Evolutionary conservation across 2,888 invertebrate genomes (phyloP), one percentile per base, ranked within the genome.

Genomic region (Ichneumon xanthorius): DNA sequence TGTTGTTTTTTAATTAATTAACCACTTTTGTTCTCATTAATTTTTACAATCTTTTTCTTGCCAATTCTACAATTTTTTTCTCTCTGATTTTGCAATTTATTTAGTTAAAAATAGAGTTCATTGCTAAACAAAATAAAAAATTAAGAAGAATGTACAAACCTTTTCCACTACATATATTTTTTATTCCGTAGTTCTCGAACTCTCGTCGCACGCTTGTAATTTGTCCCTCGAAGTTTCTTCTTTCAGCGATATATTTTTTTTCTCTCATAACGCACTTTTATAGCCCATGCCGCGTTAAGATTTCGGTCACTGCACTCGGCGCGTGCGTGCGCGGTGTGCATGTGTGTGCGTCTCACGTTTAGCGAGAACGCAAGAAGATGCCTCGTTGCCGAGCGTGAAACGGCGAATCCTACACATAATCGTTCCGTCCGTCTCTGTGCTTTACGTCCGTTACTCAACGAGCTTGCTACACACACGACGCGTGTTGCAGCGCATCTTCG

Each of bases 321-420:
- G 50, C 65, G 6, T 40, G 33, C 19, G 14, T 33, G 26, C 30
- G 30, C 50, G 45, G 68, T 48, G 7, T 48, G 26, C 48, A 9
- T 40, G 45, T 40, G 45, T 67, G 45, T 9, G 45, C 14, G 40
- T 67, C 19, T 67, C 26, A 26, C 45, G 58, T 61, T 70, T 78
- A 58, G 26, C 70, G 61, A 70, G 70, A 48, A 61, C 33, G 37
- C 68, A 58, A 70, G 55, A 58, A 40, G 48, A 19, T 48, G 50
- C 30, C 48, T 79, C 79, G 71, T 79, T 79, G 37, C 19, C 45
- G 58, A 73, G 77, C 73, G 53, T 58, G 78, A 67, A 78, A 82
- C 37, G 78, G 55, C 82, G 82, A 73, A 78, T 78, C 65, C 76
- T 72, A 78, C 50, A 78, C 63, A 80, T 68, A 78, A 79, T 68